phyloP scores from a whole-genome alignment of 92 coral and sea anemone genomes.

The Micromussa lordhowensis region DNA sequence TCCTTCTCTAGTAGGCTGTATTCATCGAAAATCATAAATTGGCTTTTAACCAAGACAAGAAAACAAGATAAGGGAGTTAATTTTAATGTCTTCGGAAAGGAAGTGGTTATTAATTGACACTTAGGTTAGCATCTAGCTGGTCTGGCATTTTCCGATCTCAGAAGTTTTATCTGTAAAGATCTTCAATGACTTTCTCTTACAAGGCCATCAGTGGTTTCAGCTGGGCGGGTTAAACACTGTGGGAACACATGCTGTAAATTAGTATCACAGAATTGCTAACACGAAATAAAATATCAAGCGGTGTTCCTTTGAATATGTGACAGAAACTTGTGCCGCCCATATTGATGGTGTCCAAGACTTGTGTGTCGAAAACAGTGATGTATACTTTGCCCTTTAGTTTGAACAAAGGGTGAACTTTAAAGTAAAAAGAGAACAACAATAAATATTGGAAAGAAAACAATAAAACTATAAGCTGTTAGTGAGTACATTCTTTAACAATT shows the following conservation, averaged over 20 bases:
- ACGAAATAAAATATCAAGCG: too few relatives aligned
- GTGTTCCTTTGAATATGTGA: too few relatives aligned
- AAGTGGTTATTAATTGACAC: not conserved
- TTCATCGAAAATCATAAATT: not conserved
- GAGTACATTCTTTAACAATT: not conserved
- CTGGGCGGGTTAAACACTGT: not conserved
- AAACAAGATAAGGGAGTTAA: not conserved
- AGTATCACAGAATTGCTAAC: too few relatives aligned
- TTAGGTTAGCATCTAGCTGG: too few relatives aligned
- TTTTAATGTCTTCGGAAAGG: not conserved
- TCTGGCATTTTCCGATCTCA: not conserved
- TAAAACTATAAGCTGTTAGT: not conserved
- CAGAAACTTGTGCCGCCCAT: too few relatives aligned
- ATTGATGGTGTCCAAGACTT: too few relatives aligned
- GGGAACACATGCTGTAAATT: not conserved
- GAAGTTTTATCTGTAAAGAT: not conserved
- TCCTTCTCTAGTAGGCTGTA: not conserved
- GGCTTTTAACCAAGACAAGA: not conserved
- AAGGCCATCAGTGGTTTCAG: not conserved
- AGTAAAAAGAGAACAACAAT: too few relatives aligned
- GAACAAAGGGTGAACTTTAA: too few relatives aligned
- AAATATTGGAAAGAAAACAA: too few relatives aligned
- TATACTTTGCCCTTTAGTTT: too few relatives aligned
- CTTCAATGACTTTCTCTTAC: not conserved
- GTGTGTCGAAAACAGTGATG: too few relatives aligned